Evolutionary conservation across 37 sponge, comb jelly and placozoan species (phyloP), one percentile per base, ranked within the genome.

Genomic region (Eunapius fragilis): DNA sequence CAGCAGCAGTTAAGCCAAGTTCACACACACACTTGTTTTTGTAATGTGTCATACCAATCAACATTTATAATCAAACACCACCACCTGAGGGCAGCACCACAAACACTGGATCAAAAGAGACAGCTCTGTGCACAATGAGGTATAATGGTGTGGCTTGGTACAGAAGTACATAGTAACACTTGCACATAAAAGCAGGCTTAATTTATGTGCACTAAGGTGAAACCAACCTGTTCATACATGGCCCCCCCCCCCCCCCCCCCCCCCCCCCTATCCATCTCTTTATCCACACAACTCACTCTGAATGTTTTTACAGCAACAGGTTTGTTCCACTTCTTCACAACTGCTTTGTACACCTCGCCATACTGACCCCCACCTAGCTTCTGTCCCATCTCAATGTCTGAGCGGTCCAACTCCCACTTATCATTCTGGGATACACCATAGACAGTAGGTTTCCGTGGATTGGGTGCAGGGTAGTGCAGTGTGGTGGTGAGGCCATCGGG

Each of bases 331-430:
- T 82, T 80, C 76, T 93, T 86, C 86, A 94, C 89, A n/a, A 84
- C 79, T 28, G 93, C 98, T 67, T 91, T 92, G 82, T 98, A 98
- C 28, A 98, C 98, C 80, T 98, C 98, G 30, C 98, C 98, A 79
- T 98, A 98, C 90, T 96, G 98, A 4, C 98, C 98, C 49, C 95
- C 93, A 12, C 98, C 98, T 49, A 98, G 86, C 79, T 94, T 92
- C 86, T 90, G 79, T 22, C 94, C 96, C 93, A 98, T 93, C 74
- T 94, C 94, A 68, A 98, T 92, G 37, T 96, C 90, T 13, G 89
- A 81, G 37, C 96, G 33, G 69, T 98, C 85, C n/a, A 98, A 84
- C 80, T 96, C 96, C 98, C 98, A 98, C 45, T 96, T 78, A 45
- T 98, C 98, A 33, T 85, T 85, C 76, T 94, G 86, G 0, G 93